Conservation (phyloP, 1,140 invertebrate genomes). For the Lordiphosa mommai region DNA sequence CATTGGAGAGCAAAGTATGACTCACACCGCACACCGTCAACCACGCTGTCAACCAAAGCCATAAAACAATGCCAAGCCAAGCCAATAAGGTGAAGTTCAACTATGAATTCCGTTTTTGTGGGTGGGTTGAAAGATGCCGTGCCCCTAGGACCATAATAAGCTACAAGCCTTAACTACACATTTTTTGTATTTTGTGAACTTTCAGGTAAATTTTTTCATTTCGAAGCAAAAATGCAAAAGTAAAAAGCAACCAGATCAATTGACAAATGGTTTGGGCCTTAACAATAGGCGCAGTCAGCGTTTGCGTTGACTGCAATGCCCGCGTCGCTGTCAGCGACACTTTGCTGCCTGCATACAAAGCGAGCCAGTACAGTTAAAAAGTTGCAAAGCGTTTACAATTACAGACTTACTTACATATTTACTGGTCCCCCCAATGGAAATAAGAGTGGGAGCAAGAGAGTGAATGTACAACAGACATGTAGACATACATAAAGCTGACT, state of each 20-base stretch:
- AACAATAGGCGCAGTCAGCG: conserved; percentile 38
- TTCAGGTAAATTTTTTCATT: conserved; percentile 64
- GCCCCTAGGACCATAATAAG: conserved; percentile 57
- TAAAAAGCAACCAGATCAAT: conserved; percentile 49
- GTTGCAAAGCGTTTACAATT: conserved; percentile 21
- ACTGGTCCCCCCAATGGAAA: too few species aligned
- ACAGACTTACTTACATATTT: neutral
- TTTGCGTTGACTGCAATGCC: conserved; percentile 12
- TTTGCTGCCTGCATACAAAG: conserved; percentile 3
- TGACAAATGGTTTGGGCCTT: conserved; percentile 53
- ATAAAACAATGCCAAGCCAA: conserved; percentile 15
- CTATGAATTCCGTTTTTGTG: conserved; percentile 31
- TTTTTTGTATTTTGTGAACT: conserved; percentile 24
- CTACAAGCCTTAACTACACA: conserved; percentile 21
- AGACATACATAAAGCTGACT: conserved; percentile 30
- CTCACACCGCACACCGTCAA: neutral
- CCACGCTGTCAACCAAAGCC: neutral
- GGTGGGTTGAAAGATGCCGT: conserved; percentile 47
- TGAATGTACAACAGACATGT: neutral
- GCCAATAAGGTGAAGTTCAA: conserved; percentile 64
- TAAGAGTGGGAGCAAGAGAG: neutral
- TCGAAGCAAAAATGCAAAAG: conserved; percentile 34
- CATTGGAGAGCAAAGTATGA: neutral
- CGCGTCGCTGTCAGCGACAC: conserved; percentile 15
- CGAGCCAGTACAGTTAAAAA: conserved; percentile 33